Base-by-base conservation (phyloP, 1,140 invertebrate genomes). In the Heliconius hermathena region DNA sequence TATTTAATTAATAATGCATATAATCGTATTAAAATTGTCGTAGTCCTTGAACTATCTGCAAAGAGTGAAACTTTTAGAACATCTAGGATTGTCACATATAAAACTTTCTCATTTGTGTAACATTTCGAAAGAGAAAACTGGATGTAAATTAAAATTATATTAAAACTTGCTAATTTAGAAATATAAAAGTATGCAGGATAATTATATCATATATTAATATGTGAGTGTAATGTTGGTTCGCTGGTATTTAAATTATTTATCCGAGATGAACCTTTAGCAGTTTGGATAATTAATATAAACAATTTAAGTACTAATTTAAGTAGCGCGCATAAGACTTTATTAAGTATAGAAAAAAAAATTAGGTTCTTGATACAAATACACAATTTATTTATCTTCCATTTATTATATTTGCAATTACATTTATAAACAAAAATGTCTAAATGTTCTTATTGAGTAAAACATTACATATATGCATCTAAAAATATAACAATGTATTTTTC, bases 81-180 rank as follows among this genome's bases (percentile, higher is more conserved):
- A 99, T 90, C 98, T 97, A 16, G 97, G 97, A 94, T 99, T 99
- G 93, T 99, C 98, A 94, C 99, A 99, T 95, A 99, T 99, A 95
- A 99, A 89, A 99, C 99, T 96, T 99, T 99, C 16, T 98, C 98
- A 94, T 99, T 99, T 3, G 98, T 98, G 90, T 98, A 98, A 93
- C 98, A 97, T 98, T 79, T 46, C 0, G 16, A 20, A 36, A 8
- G 20, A n/a, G 1, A 71, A n/a, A 71, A 71, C 3, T 16, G 33
- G 9, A 36, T 71, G 8, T 36, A 36, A 36, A 20, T n/a, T 8
- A 20, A 2, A 57, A 8, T 11, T 41, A 41, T 11, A 41, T 41
- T 41, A 9, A 41, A 41, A 41, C 8, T 13, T 41, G 11, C 38
- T 41, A 11, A 41, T 41, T 41, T 41, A 11, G 38, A 46, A 46